Conservation (phyloP, 1,140 invertebrate genomes). For the Macrobrachium rosenbergii region DNA sequence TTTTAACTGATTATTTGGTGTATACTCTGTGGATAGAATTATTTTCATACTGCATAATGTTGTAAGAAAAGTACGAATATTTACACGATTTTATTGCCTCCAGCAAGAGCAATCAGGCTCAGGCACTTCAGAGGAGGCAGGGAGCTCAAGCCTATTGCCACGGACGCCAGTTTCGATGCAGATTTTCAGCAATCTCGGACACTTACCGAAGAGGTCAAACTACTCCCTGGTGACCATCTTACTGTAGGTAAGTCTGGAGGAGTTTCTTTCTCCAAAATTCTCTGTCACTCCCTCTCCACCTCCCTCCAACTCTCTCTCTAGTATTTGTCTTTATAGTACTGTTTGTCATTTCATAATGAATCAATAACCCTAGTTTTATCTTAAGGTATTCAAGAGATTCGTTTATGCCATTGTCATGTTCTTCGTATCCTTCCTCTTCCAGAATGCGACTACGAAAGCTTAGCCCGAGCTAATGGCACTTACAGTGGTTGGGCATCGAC, state of each 20-base stretch:
- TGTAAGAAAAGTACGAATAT: neutral
- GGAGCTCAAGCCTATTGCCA: slow-evolving; percentile 41
- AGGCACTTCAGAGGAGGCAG: slow-evolving; percentile 40
- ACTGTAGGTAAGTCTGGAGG: slow-evolving; percentile 55
- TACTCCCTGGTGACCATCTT: slow-evolving; percentile 55
- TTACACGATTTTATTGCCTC: neutral
- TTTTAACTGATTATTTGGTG: too few relatives aligned
- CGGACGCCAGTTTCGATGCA: slow-evolving; percentile 48
- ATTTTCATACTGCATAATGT: too few relatives aligned
- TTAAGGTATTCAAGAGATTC: neutral
- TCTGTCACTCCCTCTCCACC: neutral
- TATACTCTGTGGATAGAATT: too few relatives aligned
- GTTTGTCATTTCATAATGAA: neutral
- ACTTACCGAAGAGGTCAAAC: slow-evolving; percentile 30
- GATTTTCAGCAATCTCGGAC: slow-evolving; percentile 60
- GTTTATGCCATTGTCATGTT: neutral
- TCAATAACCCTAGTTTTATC: neutral
- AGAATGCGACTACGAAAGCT: slow-evolving; percentile 59
- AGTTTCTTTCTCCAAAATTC: neutral
- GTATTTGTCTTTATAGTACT: neutral
- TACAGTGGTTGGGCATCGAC: slow-evolving; percentile 46
- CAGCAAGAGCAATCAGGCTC: slow-evolving; percentile 49
- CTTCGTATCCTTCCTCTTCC: neutral
- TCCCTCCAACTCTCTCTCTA: neutral
- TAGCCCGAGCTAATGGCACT: neutral